phyloP scores from a whole-genome alignment of 2,113 vertebrate genomes.

The Chauna torquata region DNA sequence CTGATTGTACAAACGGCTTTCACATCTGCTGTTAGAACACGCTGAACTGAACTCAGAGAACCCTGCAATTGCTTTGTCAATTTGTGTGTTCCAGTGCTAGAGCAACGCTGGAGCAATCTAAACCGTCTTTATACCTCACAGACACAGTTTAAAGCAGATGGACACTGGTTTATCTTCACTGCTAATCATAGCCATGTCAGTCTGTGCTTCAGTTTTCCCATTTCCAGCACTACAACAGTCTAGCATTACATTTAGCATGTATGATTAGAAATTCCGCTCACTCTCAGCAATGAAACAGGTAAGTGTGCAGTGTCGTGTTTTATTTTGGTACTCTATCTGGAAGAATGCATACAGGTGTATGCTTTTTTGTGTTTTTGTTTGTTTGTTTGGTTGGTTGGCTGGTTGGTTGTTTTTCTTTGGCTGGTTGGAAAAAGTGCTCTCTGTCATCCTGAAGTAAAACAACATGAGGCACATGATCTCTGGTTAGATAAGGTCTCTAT shows the following conservation, averaged over 20 bases:
- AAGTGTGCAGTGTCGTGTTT: neutral
- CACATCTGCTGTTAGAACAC: neutral
- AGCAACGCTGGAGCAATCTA: neutral
- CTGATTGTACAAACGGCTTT: neutral
- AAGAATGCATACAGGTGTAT: neutral
- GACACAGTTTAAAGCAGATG: neutral
- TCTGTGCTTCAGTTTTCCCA: neutral
- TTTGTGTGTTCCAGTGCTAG: neutral
- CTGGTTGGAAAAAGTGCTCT: neutral
- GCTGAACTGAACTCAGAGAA: neutral
- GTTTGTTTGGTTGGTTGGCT: no score
- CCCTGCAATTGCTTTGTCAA: neutral
- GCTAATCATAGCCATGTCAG: neutral
- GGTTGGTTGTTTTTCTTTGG: no score
- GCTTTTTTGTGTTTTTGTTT: neutral
- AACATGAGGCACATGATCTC: neutral
- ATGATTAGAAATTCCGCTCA: neutral
- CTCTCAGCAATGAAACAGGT: neutral
- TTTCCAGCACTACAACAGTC: neutral
- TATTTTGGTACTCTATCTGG: neutral
- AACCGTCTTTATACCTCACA: neutral
- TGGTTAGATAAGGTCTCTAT: neutral
- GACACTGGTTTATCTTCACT: neutral
- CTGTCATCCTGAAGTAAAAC: neutral
- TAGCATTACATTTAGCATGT: neutral